Evolutionary conservation across 2,888 invertebrate genomes (phyloP).

Genomic region (Agonopterix subpropinquella): DNA sequence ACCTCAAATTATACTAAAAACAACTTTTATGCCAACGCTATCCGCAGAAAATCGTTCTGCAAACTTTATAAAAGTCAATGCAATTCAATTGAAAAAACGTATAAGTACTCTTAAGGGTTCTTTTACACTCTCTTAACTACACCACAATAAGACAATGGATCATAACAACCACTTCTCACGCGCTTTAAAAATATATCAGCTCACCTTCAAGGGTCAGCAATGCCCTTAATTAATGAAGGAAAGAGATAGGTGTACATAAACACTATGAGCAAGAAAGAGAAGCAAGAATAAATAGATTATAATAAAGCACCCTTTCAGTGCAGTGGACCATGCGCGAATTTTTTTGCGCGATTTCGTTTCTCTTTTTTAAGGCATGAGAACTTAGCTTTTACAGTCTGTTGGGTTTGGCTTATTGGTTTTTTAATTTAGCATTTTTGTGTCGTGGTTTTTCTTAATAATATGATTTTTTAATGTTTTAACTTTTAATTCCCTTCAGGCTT

Average conservation of each 20-base stretch:
- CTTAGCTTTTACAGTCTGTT: constrained; percentile 54
- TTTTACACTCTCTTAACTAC: constrained; percentile 37
- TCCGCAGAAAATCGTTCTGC: constrained; percentile 14
- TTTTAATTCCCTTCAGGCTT: too few species aligned
- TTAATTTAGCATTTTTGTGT: not conserved
- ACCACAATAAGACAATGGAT: constrained; percentile 61
- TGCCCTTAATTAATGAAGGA: constrained; percentile 59
- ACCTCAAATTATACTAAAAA: too few species aligned
- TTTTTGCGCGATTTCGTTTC: constrained; percentile 49
- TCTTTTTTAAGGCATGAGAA: constrained; percentile 44
- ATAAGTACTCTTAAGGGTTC: constrained; percentile 27
- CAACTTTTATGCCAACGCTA: too few species aligned
- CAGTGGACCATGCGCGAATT: constrained; percentile 53
- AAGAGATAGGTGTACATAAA: constrained; percentile 25
- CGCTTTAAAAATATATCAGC: constrained; percentile 40
- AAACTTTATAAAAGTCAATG: constrained; percentile 38
- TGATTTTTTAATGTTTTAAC: too few species aligned
- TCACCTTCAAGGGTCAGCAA: constrained; percentile 56
- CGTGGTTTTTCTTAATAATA: too few species aligned
- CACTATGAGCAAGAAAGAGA: constrained; percentile 28
- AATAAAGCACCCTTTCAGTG: constrained; percentile 54
- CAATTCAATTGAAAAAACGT: constrained; percentile 23
- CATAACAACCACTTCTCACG: constrained; percentile 61
- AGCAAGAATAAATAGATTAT: constrained; percentile 37
- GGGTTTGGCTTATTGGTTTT: constrained; percentile 20